These are phyloP conservation scores for Podarcis lilfordi DNA, from an alignment of 2,797 vertebrate genomes.

Conservation along the genomic window DNA sequence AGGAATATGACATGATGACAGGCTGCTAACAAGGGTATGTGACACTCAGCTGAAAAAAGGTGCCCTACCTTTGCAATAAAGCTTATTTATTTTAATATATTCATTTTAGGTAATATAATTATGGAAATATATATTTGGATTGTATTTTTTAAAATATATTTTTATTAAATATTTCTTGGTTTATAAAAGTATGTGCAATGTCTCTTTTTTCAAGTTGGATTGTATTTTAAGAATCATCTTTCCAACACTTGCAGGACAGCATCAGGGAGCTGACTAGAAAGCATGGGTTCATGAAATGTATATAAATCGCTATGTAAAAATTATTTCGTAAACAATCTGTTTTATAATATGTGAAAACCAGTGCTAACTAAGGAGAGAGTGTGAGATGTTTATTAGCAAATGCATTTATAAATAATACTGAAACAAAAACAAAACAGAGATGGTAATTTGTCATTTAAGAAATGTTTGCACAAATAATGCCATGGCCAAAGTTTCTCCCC, in stretches of 20 bases:
- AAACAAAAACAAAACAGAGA: background rate
- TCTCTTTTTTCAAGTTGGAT: no score
- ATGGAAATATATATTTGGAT: no score
- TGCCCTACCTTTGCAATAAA: no score
- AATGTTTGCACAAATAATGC: background rate
- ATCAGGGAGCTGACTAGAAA: background rate
- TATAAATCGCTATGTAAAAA: background rate
- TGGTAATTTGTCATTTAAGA: conserved; percentile 15
- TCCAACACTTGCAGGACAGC: no score
- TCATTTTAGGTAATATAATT: background rate
- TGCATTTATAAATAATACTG: background rate
- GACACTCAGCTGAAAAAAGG: no score
- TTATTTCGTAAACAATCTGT: background rate
- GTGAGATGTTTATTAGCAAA: conserved; percentile 5
- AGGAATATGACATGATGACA: no score
- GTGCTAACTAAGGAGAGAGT: background rate
- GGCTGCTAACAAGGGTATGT: no score
- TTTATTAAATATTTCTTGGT: no score
- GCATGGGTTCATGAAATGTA: no score
- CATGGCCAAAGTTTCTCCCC: background rate
- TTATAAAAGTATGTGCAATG: no score
- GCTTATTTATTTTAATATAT: background rate
- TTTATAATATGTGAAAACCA: background rate
- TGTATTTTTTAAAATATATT: no score
- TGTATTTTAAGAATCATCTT: no score